Conservation (phyloP, 2,113 vertebrate genomes). For the Okapia johnstoni region DNA sequence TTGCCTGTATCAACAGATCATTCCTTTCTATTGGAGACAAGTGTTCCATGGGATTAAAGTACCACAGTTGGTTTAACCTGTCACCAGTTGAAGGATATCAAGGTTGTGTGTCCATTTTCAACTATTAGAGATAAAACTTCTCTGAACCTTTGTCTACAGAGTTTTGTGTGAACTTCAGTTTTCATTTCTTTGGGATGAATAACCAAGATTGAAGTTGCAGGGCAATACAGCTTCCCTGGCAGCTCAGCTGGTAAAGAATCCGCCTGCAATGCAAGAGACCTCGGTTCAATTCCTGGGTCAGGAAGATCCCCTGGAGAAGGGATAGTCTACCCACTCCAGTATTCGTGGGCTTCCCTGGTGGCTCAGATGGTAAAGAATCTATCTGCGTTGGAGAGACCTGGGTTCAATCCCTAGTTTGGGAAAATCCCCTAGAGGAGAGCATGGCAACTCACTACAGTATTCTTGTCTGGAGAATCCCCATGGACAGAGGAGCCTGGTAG, state of each 20-base stretch:
- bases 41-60: neutral
- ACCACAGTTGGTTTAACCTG: neutral
- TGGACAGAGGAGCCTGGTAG: neutral
- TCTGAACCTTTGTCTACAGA: neutral
- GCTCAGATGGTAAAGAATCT: neutral
- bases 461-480: neutral
- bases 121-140: neutral
- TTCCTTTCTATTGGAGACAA: neutral
- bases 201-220: neutral
- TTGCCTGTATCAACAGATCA: neutral
- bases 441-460: neutral
- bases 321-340: neutral
- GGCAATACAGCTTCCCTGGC: neutral
- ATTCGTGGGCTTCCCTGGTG: neutral
- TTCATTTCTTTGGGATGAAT: constrained; percentile 7
- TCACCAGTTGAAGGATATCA: neutral
- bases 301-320: neutral
- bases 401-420: neutral
- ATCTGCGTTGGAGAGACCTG: neutral
- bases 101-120: neutral
- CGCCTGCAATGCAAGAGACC: neutral
- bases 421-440: neutral
- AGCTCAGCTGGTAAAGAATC: neutral
- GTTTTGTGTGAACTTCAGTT: neutral
- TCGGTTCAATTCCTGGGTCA: neutral